These are phyloP conservation scores for Stictocephala bisonia DNA, from an alignment of 2,888 invertebrate species.

Conservation along the genomic window DNA sequence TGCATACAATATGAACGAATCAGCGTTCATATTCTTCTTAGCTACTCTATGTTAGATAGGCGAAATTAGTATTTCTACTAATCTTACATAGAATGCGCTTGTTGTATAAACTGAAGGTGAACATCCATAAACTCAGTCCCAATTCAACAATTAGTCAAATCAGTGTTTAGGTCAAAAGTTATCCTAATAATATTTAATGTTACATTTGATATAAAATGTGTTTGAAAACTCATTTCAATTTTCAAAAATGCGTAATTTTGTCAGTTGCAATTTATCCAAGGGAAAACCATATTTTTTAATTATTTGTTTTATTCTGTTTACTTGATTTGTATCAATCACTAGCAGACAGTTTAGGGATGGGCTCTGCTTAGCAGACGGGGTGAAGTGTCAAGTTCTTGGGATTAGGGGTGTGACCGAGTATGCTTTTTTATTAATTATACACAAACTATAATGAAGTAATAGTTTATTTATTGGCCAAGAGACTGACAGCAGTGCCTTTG, in stretches of 20 bases:
- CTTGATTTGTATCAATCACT: constrained; percentile 11
- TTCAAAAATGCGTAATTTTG: no score
- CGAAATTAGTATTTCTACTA: neutral
- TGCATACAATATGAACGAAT: no score
- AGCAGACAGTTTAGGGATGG: constrained; percentile 46
- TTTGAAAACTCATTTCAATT: no score
- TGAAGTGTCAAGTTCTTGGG: constrained; percentile 50
- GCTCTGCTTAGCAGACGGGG: constrained; percentile 48
- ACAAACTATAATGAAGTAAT: constrained; percentile 44
- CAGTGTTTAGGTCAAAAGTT: constrained; percentile 11
- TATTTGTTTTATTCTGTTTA: neutral
- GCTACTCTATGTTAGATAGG: no score
- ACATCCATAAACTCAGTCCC: no score
- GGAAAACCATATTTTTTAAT: neutral
- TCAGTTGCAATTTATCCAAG: no score
- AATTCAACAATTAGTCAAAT: no score
- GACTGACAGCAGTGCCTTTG: constrained; percentile 53
- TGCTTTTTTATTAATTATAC: constrained; percentile 41
- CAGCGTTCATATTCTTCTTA: no score
- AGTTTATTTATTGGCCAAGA: constrained; percentile 42
- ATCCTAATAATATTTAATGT: neutral
- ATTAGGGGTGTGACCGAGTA: constrained; percentile 50
- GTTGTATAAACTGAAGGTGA: neutral
- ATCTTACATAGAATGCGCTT: neutral
- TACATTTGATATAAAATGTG: no score